Evolutionary conservation across 1,140 invertebrate species (phyloP), one percentile per base, ranked within the genome.

Genomic region (Latrodectus geometricus): DNA sequence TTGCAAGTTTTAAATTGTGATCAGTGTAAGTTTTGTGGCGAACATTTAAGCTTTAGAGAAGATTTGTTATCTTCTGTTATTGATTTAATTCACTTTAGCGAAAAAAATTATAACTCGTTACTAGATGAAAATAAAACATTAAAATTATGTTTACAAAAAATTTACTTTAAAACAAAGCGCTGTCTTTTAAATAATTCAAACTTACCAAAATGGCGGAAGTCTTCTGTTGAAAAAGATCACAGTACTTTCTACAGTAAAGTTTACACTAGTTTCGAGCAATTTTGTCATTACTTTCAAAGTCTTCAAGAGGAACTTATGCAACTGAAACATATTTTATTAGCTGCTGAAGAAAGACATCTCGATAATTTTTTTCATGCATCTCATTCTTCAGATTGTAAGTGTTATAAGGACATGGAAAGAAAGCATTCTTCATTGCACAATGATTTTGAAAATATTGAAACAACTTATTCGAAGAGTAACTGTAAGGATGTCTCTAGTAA

Each of bases 21-120:
- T 70, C 56, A 86, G 8, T 86, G 83, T 56, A 86, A 86, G 52
- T 86, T 86, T 61, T 86, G 83, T 21, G 69, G 68, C 9, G 83
- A 86, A 11, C 83, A 86, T 72, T 72, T 78, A 20, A 74, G 77
- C 77, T 86, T 86, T 78, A 77, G 83, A 86, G 83, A 86, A 86
- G 75, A 50, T 4, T 50, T 86, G 35, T 49, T 86, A 48, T 86
- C 83, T 20, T 75, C 83, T 56, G 75, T 86, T 61, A 86, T 86
- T 77, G 83, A 86, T 15, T 78, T 86, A 70, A 72, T 86, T 61
- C 83, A 86, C 77, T 86, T 86, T 21, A 70, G 66, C 61, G 83
- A 86, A 86, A 86, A 86, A 72, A 86, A 78, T 72, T 78, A 86
- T 12, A 78, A n/a, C 23, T 23, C 35, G 72, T 86, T 35, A 17